Evolutionary conservation across 2,888 invertebrate genomes (phyloP), one percentile per base, ranked within the genome.

Genomic region (Caenorhabditis sp.): DNA sequence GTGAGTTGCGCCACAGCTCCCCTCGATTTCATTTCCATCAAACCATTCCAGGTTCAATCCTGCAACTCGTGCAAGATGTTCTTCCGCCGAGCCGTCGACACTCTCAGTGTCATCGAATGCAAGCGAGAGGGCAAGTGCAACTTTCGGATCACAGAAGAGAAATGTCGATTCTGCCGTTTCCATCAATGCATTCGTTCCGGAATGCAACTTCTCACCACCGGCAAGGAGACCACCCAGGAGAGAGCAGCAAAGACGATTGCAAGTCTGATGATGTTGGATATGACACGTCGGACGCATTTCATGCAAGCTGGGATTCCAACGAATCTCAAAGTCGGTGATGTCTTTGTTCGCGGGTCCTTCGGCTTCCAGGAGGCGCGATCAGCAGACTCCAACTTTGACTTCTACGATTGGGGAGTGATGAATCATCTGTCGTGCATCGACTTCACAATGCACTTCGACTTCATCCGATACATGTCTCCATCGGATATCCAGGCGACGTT

Each of bases 401-500:
- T 66, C 24, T 66, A 66, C n/a, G 51, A 66, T n/a, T 66, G 66
- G 66, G 66, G 49, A 51, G 66, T 66, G 12, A 66, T 66, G 49
- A 66, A 66, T 19, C 66, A 66, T 22, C 22, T 66, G 6, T 49
- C 66, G 3, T 66, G 66, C 8, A 66, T 66, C 51, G 41, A 19
- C 16, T 66, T 66, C 14, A 28, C 31, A 22, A 49, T 16, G 10
- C 49, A 51, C 2, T 47, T 66, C 14, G 14, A 26, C 19, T 66
- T 66, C 14, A 66, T 51, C 7, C 28, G n/a, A 22, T 66, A 49
- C n/a, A 8, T 66, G 10, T 66, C 66, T 8, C 7, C 14, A 14
- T 19, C 6, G 2, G 66, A 66, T 35, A 28, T 47, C 1, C 26
- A 49, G 24, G 24, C n/a, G 14, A 10, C 51, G 16, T 22, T 66